Conservation (phyloP, 2,113 vertebrate genomes). For the Protobothrops flavoviridis region DNA sequence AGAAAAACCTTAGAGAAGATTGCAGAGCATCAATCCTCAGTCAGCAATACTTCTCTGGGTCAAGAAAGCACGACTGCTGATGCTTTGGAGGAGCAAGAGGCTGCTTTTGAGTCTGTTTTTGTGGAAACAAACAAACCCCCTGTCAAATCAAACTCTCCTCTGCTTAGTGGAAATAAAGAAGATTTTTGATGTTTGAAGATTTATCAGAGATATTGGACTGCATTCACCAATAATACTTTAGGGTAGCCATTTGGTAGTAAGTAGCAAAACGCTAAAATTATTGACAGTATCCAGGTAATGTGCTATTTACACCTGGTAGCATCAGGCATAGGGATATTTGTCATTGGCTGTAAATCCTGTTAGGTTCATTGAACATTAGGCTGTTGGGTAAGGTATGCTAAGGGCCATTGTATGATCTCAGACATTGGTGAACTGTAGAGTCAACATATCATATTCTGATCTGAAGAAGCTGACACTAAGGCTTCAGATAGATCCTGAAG, state of each 20-base stretch:
- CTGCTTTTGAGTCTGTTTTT: constrained; percentile 86
- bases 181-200: constrained; percentile 75
- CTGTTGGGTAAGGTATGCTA: constrained; percentile 46
- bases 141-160: constrained; percentile 51
- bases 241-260: constrained; percentile 54
- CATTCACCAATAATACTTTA: constrained; percentile 49
- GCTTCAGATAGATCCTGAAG: background rate
- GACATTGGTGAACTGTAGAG: background rate
- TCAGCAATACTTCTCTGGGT: constrained; percentile 47
- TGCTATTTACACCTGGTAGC: constrained; percentile 60
- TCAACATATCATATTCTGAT: background rate
- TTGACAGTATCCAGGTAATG: constrained; percentile 50
- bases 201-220: constrained; percentile 44
- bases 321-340: constrained; percentile 16
- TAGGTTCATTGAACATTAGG: constrained; percentile 47
- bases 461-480: background rate
- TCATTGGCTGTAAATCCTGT: constrained; percentile 36
- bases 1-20: constrained; percentile 75
- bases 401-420: constrained; percentile 22
- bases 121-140: constrained; percentile 70
- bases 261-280: constrained; percentile 56
- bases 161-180: constrained; percentile 71
- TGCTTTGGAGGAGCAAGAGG: constrained; percentile 72
- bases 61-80: constrained; percentile 52
- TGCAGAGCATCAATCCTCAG: constrained; percentile 63